Base-by-base conservation (phyloP, 2,888 invertebrate species). In the Ferrisia virgata region DNA sequence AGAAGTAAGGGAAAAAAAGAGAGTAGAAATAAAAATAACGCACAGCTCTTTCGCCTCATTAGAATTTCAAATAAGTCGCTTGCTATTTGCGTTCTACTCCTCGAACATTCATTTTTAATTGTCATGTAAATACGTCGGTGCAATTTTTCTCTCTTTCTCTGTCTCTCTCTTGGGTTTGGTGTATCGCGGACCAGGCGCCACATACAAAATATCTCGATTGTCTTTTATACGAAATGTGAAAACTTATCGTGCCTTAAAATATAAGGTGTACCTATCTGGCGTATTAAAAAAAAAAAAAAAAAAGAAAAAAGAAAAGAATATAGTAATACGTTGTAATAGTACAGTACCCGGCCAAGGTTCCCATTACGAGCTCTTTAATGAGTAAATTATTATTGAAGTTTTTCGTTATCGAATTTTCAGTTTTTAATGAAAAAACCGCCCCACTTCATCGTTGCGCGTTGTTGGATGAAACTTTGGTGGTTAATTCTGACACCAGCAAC, bases 71-170 rank as follows among this genome's bases (percentile, higher is more conserved):
- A 76, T 76, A 18, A 36, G 28, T 28, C 40, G 8, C 22, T 11
- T 53, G 11, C 8, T 22, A n/a, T 25, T 13, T 36, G 33, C 72
- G 36, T 4, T n/a, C n/a, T 18, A 15, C 36, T 25, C 11, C 36
- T 76, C 36, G 28, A 64, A 64, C 64, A 28, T 64, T 64, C 64
- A 64, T 64, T 76, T 76, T 76, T 76, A 76, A 76, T 76, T 76
- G 72, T 76, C 72, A 76, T 76, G 72, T 76, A 76, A 76, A 76
- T 76, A 76, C 72, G 72, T 28, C 53, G 22, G 53, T 11, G 36
- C 4, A 76, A 76, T 76, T 33, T 76, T 76, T 76, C 36, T 31
- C 28, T 2, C 9, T 18, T 11, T 22, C 22, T 0, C 2, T 4
- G 3, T 53, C 22, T 6, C n/a, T n/a, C n/a, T n/a, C n/a, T n/a